phyloP scores from a whole-genome alignment of 1,140 invertebrate genomes.

The Pseudoatta argentina region DNA sequence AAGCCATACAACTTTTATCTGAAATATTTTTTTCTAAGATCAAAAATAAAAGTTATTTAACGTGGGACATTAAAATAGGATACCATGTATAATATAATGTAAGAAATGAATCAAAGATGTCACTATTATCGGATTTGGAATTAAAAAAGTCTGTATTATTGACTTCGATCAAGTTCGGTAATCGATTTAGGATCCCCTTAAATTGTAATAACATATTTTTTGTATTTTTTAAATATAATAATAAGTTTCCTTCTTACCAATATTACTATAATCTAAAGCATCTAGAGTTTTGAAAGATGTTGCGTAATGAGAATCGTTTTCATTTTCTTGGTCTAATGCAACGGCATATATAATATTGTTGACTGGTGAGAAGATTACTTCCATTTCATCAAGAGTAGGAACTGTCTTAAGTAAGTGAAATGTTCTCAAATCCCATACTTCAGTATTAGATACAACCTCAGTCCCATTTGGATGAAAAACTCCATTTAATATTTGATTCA shows the following conservation, averaged over 20 bases:
- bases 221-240: neutral
- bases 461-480: constrained; percentile 99
- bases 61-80: too few species aligned
- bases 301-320: constrained; percentile 90
- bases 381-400: constrained; percentile 95
- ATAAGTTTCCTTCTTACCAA: constrained; percentile 88
- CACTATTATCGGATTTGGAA: too few species aligned
- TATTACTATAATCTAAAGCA: constrained; percentile 96
- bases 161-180: too few species aligned
- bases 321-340: constrained; percentile 88
- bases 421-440: constrained; percentile 98
- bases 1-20: too few species aligned
- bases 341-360: constrained; percentile 90
- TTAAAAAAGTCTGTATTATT: too few species aligned
- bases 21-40: too few species aligned
- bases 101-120: too few species aligned
- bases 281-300: constrained; percentile 98
- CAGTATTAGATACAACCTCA: constrained; percentile 96
- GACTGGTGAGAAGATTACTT: constrained; percentile 90
- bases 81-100: too few species aligned
- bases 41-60: too few species aligned
- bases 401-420: constrained; percentile 98
- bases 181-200: too few species aligned
- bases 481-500: constrained; percentile 97
- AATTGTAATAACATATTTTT: neutral